Percentiles rank a stretch among this genome's conserved stretches.
phyloP scores from a whole-genome alignment of 1,140 invertebrate species.

The Sesamia nonagrioides region DNA sequence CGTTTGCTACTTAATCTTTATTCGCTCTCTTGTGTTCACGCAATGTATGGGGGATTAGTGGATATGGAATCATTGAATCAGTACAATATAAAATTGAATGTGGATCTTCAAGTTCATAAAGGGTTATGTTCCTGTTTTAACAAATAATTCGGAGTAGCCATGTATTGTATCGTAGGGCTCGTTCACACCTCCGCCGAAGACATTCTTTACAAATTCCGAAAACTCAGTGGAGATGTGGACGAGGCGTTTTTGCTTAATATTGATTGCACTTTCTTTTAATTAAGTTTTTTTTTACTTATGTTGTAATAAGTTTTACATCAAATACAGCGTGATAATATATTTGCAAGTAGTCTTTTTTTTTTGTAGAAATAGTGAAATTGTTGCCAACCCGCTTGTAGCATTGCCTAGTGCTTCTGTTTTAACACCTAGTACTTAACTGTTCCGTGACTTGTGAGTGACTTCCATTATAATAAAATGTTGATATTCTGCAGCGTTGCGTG shows the following conservation, averaged over 20 bases:
- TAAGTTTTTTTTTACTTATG: slow-evolving; percentile 70
- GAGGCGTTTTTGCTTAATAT: slow-evolving; percentile 57
- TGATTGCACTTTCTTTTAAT: slow-evolving; percentile 67
- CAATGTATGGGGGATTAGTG: slow-evolving; percentile 40
- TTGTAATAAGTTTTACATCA: slow-evolving; percentile 76
- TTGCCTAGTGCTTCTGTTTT: slow-evolving; percentile 72
- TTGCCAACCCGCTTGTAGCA: slow-evolving; percentile 73
- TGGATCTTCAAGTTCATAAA: slow-evolving; percentile 24
- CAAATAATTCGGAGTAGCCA: slow-evolving; percentile 29
- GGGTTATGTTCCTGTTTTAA: slow-evolving; percentile 39
- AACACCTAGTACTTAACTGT: slow-evolving; percentile 72
- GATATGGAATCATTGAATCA: slow-evolving; percentile 46
- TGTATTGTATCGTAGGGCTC: not conserved
- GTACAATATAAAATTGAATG: slow-evolving; percentile 54
- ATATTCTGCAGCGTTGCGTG: not conserved
- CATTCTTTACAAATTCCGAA: not conserved
- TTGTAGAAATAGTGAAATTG: slow-evolving; percentile 57
- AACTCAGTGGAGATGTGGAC: not conserved
- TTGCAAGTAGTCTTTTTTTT: slow-evolving; percentile 72
- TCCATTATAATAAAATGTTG: slow-evolving; percentile 5
- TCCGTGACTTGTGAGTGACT: slow-evolving; percentile 30
- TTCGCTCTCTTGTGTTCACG: slow-evolving; percentile 47
- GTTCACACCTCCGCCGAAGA: not conserved
- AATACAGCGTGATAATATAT: slow-evolving; percentile 78
- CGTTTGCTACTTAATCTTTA: slow-evolving; percentile 71